Evolutionary conservation across 2,797 vertebrate genomes (phyloP).

Genomic region (Bradypus variegatus): DNA sequence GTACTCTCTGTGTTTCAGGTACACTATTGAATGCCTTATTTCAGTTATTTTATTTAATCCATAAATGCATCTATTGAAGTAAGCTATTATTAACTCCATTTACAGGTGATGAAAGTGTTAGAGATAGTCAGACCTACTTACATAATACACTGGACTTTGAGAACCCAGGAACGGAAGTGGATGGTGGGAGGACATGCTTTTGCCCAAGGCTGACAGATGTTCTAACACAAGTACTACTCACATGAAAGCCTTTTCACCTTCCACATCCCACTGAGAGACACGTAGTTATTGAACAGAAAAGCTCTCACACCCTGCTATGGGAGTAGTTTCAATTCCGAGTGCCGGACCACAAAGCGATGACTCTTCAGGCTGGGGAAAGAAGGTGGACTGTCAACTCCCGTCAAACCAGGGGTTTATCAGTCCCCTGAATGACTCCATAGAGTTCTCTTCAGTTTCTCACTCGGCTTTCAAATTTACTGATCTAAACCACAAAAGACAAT

Average conservation of each 20-base stretch:
- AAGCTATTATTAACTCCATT: background rate
- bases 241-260: background rate
- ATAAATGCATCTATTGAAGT: background rate
- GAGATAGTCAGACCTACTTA: background rate
- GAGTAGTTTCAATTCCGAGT: background rate
- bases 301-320: background rate
- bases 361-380: constrained; percentile 46
- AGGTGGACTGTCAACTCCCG: background rate
- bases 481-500: background rate
- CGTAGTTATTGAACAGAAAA: background rate
- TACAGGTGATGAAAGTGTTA: background rate
- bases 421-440: background rate
- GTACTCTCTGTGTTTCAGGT: background rate
- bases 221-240: background rate
- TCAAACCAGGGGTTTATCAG: background rate
- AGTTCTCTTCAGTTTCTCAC: background rate
- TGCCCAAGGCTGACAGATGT: background rate
- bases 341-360: background rate
- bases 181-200: background rate
- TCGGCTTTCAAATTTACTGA: background rate
- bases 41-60: background rate
- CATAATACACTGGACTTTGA: background rate
- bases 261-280: background rate
- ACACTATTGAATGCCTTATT: background rate
- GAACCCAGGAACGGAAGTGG: background rate